Evolutionary conservation across 2,113 vertebrate genomes (phyloP).

Genomic region (Quiscalus mexicanus): DNA sequence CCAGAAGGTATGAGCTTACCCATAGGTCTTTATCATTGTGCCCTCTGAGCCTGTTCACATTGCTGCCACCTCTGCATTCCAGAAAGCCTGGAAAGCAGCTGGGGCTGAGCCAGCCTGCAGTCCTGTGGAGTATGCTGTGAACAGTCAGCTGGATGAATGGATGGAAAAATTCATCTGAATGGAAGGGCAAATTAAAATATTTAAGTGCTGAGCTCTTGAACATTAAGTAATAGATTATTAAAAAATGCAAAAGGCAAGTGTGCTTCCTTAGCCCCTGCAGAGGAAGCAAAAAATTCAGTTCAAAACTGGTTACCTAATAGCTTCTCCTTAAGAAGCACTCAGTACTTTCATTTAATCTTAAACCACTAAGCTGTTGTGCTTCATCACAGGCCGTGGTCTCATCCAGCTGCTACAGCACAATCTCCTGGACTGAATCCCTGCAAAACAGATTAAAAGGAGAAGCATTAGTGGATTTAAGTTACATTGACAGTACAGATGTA

Average conservation of each 20-base stretch:
- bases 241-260: not conserved
- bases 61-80: not conserved
- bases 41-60: not conserved
- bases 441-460: not conserved
- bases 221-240: not conserved
- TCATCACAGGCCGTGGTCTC: not conserved
- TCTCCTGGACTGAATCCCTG: not conserved
- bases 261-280: not conserved
- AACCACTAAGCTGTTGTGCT: slow-evolving; percentile 23
- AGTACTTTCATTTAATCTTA: slow-evolving; percentile 24
- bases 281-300: not conserved
- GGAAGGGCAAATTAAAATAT: slow-evolving; percentile 2
- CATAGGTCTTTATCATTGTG: not conserved
- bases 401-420: slow-evolving; percentile 17
- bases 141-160: not conserved
- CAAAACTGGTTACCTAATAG: not conserved
- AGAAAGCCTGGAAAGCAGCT: not conserved
- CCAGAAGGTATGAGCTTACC: not conserved
- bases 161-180: not conserved
- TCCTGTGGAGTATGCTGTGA: rapidly evolving
- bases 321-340: not conserved
- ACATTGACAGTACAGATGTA: not conserved
- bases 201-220: not conserved
- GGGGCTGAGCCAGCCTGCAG: not conserved
- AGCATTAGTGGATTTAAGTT: slow-evolving; percentile 10